phyloP scores from a whole-genome alignment of 30 jellyfish, hydroid and myxozoan genomes.

The Chrysaora quinquecirrha region DNA sequence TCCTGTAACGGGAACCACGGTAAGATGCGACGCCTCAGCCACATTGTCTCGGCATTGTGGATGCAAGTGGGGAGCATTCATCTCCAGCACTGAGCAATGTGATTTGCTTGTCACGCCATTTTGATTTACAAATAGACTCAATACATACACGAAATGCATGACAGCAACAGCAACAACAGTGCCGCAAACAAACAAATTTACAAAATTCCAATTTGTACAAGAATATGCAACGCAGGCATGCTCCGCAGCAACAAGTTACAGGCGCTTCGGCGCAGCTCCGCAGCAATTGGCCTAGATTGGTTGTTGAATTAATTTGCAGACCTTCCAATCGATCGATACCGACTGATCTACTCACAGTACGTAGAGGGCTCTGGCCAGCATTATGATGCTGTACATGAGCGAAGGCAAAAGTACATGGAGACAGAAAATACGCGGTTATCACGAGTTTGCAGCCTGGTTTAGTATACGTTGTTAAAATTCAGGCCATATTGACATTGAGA shows the following conservation, averaged over 20 bases:
- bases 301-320: no score
- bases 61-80: no score
- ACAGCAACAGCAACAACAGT: no score
- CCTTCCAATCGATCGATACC: constrained; percentile 47
- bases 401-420: constrained; percentile 37
- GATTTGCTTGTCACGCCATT: not conserved
- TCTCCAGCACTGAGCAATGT: not conserved
- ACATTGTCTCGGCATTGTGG: no score
- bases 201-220: no score
- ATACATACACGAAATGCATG: no score
- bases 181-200: no score
- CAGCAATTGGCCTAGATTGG: not conserved
- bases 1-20: no score
- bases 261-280: no score
- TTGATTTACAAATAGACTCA: no score
- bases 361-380: constrained; percentile 62
- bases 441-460: constrained; percentile 25
- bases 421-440: constrained; percentile 14
- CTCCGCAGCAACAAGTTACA: no score
- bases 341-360: constrained; percentile 25
- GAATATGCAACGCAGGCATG: not conserved
- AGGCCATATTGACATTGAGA: constrained; percentile 27
- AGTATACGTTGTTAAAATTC: constrained; percentile 44
- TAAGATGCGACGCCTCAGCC: no score
- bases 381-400: constrained; percentile 24